Conservation (phyloP, 2,797 vertebrate genomes). For the Cyprinodon diabolis region DNA sequence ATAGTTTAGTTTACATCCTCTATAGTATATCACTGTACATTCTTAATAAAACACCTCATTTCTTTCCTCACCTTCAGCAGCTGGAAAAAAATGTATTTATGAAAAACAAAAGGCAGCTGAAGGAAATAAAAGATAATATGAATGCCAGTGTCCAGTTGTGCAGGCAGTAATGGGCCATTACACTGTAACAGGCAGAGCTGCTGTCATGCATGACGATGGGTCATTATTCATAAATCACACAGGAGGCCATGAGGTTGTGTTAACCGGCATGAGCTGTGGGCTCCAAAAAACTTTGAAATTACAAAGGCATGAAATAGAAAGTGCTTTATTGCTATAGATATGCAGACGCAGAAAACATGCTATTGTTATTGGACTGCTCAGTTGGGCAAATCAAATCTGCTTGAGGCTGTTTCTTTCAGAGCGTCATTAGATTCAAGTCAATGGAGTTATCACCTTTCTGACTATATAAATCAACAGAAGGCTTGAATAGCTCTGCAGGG, state of each 20-base stretch:
- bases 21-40: constrained; percentile 20
- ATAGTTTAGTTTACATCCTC: constrained; percentile 16
- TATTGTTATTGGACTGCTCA: constrained; percentile 4
- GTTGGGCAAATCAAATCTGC: constrained; percentile 5
- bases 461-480: constrained; percentile 2
- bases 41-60: constrained; percentile 63
- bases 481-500: not conserved
- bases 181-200: constrained; percentile 30
- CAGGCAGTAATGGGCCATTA: constrained; percentile 53
- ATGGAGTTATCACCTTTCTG: not conserved
- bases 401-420: not conserved
- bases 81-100: constrained; percentile 16
- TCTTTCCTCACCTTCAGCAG: constrained; percentile 60
- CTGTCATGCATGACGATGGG: constrained; percentile 22
- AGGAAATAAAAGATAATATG: constrained; percentile 55
- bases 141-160: constrained; percentile 48
- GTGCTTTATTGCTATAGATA: constrained; percentile 20
- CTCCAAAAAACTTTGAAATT: constrained; percentile 4
- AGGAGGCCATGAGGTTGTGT: constrained; percentile 2
- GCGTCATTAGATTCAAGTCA: not conserved
- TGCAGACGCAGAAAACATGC: constrained; percentile 30
- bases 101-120: no score
- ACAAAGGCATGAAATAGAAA: constrained; percentile 32
- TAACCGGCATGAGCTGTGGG: constrained; percentile 15
- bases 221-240: constrained; percentile 37